Percentiles rank a stretch among this genome's conserved stretches.
phyloP scores from a whole-genome alignment of 2,797 vertebrate species.

The Sciaenops ocellatus region DNA sequence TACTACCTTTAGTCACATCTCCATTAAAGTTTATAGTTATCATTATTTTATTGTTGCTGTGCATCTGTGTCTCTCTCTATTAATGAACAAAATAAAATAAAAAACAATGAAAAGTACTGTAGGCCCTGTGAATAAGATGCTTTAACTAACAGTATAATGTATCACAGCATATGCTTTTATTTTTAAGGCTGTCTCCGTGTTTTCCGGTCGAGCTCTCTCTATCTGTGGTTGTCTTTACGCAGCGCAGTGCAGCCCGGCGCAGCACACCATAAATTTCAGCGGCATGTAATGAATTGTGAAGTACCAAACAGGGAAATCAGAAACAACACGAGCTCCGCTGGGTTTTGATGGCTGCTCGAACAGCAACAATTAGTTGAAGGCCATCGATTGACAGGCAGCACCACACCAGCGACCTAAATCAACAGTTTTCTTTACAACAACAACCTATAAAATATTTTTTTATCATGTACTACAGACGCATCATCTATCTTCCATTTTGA shows the following conservation, averaged over 20 bases:
- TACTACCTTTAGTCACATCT: too few relatives aligned
- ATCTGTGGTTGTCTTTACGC: constrained; percentile 26
- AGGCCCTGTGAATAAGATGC: not conserved
- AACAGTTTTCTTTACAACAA: not conserved
- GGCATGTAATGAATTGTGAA: constrained; percentile 44
- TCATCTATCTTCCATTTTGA: constrained; percentile 44
- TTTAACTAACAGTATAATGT: not conserved
- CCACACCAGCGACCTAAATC: not conserved
- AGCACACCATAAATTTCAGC: constrained; percentile 44
- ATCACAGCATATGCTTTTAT: constrained; percentile 50
- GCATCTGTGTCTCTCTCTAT: too few relatives aligned
- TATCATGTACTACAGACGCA: not conserved
- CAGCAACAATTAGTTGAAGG: constrained; percentile 19
- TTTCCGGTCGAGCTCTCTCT: constrained; percentile 31
- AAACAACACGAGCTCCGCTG: not conserved
- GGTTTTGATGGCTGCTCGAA: not conserved
- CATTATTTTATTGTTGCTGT: too few relatives aligned
- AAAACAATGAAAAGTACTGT: not conserved
- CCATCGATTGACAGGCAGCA: constrained; percentile 10
- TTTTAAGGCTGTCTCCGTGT: not conserved
- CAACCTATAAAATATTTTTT: not conserved
- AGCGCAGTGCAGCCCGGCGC: constrained; percentile 57
- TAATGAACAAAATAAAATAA: not conserved
- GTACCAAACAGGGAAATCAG: constrained; percentile 26
- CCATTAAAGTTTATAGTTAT: too few relatives aligned